Base-by-base conservation (phyloP, 2,113 vertebrate species). In the Periophthalmodon schlosseri region DNA sequence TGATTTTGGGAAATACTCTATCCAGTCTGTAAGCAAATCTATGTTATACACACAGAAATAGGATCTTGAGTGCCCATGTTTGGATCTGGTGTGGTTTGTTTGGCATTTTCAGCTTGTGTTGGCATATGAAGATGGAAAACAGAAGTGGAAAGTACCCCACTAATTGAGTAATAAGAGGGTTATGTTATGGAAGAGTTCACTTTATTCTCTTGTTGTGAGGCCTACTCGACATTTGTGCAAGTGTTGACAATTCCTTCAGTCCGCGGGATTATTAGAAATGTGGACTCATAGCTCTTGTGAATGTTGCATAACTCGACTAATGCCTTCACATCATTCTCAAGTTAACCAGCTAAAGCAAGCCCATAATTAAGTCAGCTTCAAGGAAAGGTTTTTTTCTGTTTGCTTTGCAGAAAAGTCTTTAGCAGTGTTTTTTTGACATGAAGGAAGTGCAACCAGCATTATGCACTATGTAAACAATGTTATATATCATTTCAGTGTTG, bases 271-370 rank as follows among this genome's bases (percentile, higher is more conserved):
- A 2, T 6, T 52, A 36, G 50, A 64, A 77, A 76, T 68, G 44
- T 63, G 24, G 57, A 74, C 75, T 73, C 14, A 67, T 21, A 68
- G 68, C 81, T 49, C 8, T 74, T 71, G 75, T 56, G 46, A 49
- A 64, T 72, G 70, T 78, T 86, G 68, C 63, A 6, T 80, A 79
- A 80, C 50, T 28, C 14, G 44, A 73, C 67, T 84, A 81, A 88
- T 82, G 74, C 70, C 56, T 28, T 58, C 70, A 73, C 44, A 66
- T 83, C 34, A 79, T 73, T 80, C 74, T 76, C 23, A 69, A 57
- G 57, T 76, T 20, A 67, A 79, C 76, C 80, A 76, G 76, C 73
- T 84, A 68, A 82, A 73, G 79, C 71, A 83, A 87, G 78, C 69
- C 78, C 79, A 67, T 69, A 75, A 77, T 84, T 88, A 78, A 52